Conservation (phyloP, 1,140 invertebrate species). For the Zaprionus kolodkinae region DNA sequence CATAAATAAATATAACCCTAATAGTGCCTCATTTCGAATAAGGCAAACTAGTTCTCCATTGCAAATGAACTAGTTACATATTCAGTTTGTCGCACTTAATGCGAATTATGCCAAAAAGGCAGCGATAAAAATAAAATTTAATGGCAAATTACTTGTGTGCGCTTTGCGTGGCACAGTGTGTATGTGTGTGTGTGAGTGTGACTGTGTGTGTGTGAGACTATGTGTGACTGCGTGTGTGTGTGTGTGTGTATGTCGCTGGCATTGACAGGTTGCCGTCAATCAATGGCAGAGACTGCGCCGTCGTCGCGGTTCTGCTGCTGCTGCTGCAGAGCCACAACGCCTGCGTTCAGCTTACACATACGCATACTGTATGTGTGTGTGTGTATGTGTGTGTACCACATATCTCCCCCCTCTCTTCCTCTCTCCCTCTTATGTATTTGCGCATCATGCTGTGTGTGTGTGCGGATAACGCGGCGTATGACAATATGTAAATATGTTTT, state of each 20-base stretch:
- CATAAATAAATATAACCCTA: too few species aligned
- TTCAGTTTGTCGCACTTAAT: constrained; percentile 11
- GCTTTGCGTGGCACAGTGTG: constrained; percentile 21
- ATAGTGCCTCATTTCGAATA: not conserved
- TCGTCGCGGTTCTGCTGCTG: constrained; percentile 8
- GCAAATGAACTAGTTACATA: constrained; percentile 8
- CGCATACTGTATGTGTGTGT: not conserved
- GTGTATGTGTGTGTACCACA: not conserved
- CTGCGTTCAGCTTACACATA: constrained; percentile 7
- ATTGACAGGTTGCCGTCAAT: constrained; percentile 70
- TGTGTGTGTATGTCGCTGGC: constrained; percentile 31
- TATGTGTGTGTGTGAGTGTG: constrained; percentile 18
- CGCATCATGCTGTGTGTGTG: constrained; percentile 10
- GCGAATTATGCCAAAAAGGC: constrained; percentile 31
- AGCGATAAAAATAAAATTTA: constrained; percentile 36
- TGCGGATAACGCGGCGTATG: constrained; percentile 39
- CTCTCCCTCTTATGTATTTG: constrained; percentile 1
- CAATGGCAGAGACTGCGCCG: constrained; percentile 52
- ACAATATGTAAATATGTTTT: constrained; percentile 70
- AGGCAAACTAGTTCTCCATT: not conserved
- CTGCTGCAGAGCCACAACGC: constrained; percentile 30
- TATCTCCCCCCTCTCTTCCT: not conserved
- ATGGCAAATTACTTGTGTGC: constrained; percentile 47
- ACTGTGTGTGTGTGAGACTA: constrained; percentile 14
- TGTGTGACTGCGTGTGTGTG: constrained; percentile 13